Conservation (phyloP, 2,888 invertebrate species). For the Lycocerus yunnanus region DNA sequence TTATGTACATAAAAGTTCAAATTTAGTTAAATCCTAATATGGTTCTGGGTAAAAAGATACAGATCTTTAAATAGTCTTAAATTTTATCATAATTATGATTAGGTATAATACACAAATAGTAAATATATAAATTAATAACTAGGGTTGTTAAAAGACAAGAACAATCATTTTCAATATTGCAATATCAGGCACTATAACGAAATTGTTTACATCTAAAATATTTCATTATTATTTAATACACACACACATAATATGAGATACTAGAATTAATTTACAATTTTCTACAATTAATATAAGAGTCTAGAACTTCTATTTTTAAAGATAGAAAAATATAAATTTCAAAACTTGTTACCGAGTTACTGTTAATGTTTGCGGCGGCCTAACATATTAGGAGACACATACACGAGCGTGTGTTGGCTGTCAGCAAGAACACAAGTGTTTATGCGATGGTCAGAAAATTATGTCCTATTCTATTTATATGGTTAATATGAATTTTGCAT, state of each 20-base stretch:
- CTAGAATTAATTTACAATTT: not conserved
- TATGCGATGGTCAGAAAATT: not conserved
- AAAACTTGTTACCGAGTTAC: not conserved
- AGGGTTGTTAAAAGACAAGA: not conserved
- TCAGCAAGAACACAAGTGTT: not conserved
- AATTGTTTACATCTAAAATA: not conserved
- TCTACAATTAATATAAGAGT: not conserved
- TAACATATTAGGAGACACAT: not conserved
- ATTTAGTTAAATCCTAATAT: not conserved
- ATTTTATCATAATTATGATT: not conserved
- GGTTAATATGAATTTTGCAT: not conserved
- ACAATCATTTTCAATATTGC: not conserved
- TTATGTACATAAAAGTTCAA: not conserved
- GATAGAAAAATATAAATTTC: not conserved
- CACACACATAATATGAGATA: not conserved
- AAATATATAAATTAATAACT: not conserved
- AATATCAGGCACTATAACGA: not conserved
- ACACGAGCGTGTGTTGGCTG: not conserved
- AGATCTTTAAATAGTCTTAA: not conserved
- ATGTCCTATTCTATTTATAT: not conserved
- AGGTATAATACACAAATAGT: not conserved
- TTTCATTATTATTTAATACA: not conserved
- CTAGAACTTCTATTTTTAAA: not conserved
- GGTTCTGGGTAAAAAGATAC: not conserved
- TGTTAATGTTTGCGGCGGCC: not conserved